phyloP scores from a whole-genome alignment of 1,140 invertebrate species.

The Zaprionus lachaisei region DNA sequence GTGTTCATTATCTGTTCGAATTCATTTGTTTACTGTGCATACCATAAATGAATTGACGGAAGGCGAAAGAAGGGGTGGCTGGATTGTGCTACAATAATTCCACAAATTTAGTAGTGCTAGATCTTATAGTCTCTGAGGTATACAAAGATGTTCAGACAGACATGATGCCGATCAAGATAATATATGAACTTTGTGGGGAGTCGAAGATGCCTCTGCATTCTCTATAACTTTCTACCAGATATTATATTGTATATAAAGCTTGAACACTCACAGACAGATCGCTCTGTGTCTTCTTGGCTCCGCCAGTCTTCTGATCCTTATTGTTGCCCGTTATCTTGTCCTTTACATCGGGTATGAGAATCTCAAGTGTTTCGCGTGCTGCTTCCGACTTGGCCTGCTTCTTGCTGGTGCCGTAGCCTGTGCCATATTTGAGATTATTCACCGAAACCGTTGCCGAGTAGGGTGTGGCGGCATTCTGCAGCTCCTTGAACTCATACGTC shows the following conservation, averaged over 20 bases:
- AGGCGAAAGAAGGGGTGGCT: no score
- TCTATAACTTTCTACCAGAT: background rate
- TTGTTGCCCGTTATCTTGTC: conserved; percentile 89
- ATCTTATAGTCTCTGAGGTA: no score
- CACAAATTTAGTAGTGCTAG: no score
- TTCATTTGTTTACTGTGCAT: no score
- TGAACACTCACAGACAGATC: conserved; percentile 87
- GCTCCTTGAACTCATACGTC: conserved; percentile 95
- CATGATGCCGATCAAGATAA: no score
- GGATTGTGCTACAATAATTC: no score
- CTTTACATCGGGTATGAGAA: conserved; percentile 97
- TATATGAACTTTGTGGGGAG: no score
- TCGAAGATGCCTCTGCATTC: background rate
- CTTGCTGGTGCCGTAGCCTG: conserved; percentile 96
- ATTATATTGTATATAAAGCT: background rate
- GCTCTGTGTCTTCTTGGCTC: conserved; percentile 85
- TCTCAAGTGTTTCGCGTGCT: conserved; percentile 94
- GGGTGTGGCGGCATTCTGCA: conserved; percentile 96
- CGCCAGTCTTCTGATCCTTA: conserved; percentile 85
- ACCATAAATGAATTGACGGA: no score
- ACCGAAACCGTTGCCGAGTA: conserved; percentile 97
- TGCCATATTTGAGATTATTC: conserved; percentile 96
- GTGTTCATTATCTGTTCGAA: no score
- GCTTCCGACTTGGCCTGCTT: conserved; percentile 97
- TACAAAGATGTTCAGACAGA: no score